A percentile compares a stretch with the other conserved stretches of the same genome.
These are phyloP conservation scores for Pseudanteris insignis DNA, from an alignment of 2,888 invertebrate genomes.

Conservation along the genomic window DNA sequence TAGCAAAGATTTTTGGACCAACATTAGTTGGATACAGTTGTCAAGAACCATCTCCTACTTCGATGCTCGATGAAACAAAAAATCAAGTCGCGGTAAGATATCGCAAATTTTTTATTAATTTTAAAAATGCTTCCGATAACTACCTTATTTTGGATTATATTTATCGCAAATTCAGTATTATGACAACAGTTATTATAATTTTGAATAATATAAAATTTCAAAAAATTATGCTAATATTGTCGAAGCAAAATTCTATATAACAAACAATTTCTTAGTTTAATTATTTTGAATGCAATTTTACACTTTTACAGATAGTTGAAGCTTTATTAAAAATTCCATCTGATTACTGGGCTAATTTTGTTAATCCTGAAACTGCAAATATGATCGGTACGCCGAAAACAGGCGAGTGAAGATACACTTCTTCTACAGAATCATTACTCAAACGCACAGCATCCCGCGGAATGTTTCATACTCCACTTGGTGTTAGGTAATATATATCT, in stretches of 20 bases:
- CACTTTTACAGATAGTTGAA: slow-evolving; percentile 74
- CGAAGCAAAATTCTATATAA: too few species aligned
- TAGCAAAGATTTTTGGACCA: slow-evolving; percentile 92
- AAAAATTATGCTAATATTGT: too few species aligned
- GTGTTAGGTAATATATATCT: slow-evolving; percentile 52
- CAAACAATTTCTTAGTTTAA: too few species aligned
- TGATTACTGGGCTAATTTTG: slow-evolving; percentile 81
- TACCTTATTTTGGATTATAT: neutral
- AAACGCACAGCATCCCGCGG: slow-evolving; percentile 61
- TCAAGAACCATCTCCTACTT: slow-evolving; percentile 75
- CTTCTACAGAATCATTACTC: slow-evolving; percentile 63
- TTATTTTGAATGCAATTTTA: too few species aligned
- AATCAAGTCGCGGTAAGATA: slow-evolving; percentile 75
- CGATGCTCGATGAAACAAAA: slow-evolving; percentile 80
- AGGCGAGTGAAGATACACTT: slow-evolving; percentile 60
- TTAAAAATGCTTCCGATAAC: neutral
- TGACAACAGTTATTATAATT: slow-evolving; percentile 6
- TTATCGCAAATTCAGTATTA: too few species aligned
- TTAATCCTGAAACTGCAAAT: slow-evolving; percentile 67
- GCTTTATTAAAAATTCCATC: slow-evolving; percentile 75
- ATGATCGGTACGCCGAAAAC: slow-evolving; percentile 57
- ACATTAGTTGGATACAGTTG: slow-evolving; percentile 91
- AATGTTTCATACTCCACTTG: slow-evolving; percentile 61
- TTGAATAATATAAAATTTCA: neutral
- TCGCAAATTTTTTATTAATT: neutral